These are phyloP conservation scores for Drosophila lowei DNA, from an alignment of 1,140 invertebrate genomes.

Conservation along the genomic window DNA sequence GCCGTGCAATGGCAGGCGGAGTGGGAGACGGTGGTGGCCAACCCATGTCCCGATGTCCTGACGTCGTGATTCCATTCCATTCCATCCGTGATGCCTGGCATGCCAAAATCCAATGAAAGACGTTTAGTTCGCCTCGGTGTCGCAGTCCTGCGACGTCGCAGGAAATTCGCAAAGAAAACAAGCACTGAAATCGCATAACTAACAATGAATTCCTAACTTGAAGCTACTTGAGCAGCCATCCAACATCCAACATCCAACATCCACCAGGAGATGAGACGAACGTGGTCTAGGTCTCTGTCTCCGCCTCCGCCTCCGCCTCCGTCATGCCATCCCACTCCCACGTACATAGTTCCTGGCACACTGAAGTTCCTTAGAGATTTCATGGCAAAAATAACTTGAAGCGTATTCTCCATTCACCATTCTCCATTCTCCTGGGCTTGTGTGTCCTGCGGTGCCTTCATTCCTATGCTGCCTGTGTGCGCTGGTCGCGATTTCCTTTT, in stretches of 20 bases:
- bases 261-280: slow-evolving; percentile 56
- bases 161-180: slow-evolving; percentile 80
- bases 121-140: slow-evolving; percentile 71
- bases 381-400: slow-evolving; percentile 65
- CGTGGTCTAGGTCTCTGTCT: slow-evolving; percentile 61
- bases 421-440: background rate
- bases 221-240: slow-evolving; percentile 74
- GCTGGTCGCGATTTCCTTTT: slow-evolving; percentile 59
- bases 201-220: slow-evolving; percentile 80
- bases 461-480: slow-evolving; percentile 74
- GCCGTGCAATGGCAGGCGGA: slow-evolving; percentile 54
- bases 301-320: background rate
- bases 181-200: slow-evolving; percentile 82
- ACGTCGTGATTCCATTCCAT: slow-evolving; percentile 73
- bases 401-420: slow-evolving; percentile 35
- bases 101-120: slow-evolving; percentile 81
- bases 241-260: slow-evolving; percentile 45
- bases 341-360: slow-evolving; percentile 15
- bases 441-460: slow-evolving; percentile 50
- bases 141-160: slow-evolving; percentile 46
- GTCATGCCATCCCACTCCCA: slow-evolving; percentile 32
- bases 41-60: background rate
- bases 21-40: no score
- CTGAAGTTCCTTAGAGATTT: slow-evolving; percentile 58
- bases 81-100: slow-evolving; percentile 67